Base-by-base conservation (phyloP, 2,113 vertebrate genomes). In the Hystrix cristata region DNA sequence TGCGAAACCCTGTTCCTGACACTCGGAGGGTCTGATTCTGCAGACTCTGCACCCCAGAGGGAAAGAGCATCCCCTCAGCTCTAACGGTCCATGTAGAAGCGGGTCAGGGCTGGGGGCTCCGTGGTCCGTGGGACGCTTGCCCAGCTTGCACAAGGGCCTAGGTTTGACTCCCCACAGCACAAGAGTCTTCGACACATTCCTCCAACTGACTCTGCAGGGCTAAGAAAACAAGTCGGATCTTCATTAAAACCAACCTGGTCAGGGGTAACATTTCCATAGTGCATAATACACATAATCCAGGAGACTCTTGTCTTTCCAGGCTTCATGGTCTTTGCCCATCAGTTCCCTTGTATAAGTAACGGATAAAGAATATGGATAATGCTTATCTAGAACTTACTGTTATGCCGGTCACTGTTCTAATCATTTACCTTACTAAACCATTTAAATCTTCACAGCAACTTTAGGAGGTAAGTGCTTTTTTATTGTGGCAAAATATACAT, bases 201-300 rank as follows among this genome's bases (percentile, higher is more conserved):
- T 89, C 78, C 57, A 84, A 60, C n/a, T 69, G 64, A 91, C 13
- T 62, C 19, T 69, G 82, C 4, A 71, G 48, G 43, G 92, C 72
- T 95, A 76, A 38, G 53, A 76, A 94, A 93, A 5, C 51, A 79
- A 91, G 72, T 90, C 48, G 87, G 46, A 83, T 88, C 91, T 88
- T 95, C 43, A 91, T 48, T 60, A 62, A 94, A 90, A 80, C 34
- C 57, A 43, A 55, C 38, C 16, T 62, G 19, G 10, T 82, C 84
- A 29, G 48, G 78, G 38, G 38, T 67, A 92, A 69, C 27, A 80
- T 80, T 46, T 92, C 84, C 29, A 72, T 55, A 74, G 1, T 69
- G 59, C 71, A 48, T 53, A 12, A 43, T 84, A n/a, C 71, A 46
- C 31, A 62, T n/a, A 19, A 86, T 83, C 38, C 46, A 53, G 25